These are phyloP conservation scores for Zosterops hypoxanthus DNA, from an alignment of 2,113 vertebrate species.

Conservation along the genomic window DNA sequence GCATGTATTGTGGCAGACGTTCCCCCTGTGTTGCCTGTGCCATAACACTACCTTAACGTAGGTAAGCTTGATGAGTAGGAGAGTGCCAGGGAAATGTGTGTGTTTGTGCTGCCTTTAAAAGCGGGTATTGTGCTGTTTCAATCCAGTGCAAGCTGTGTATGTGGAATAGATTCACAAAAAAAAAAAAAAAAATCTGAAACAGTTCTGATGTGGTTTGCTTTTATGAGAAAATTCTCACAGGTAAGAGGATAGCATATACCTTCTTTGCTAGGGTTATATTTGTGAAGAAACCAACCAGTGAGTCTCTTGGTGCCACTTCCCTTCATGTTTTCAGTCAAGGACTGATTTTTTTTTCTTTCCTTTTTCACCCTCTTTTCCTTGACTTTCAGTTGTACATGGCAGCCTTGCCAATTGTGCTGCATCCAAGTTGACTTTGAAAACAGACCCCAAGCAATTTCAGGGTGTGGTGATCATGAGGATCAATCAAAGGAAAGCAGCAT, in stretches of 20 bases:
- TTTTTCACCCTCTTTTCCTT: not conserved
- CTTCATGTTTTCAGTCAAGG: not conserved
- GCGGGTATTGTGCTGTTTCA: constrained; percentile 6
- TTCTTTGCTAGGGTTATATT: constrained; percentile 20
- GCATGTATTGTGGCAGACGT: constrained; percentile 69
- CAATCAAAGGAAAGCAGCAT: not conserved
- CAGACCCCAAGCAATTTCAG: not conserved
- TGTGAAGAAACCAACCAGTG: not conserved
- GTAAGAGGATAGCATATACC: constrained; percentile 56
- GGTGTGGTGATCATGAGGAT: not conserved
- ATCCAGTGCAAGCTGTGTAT: constrained; percentile 19
- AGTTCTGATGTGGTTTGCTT: not conserved
- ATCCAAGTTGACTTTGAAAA: not conserved
- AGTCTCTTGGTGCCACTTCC: constrained; percentile 12
- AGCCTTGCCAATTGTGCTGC: not conserved
- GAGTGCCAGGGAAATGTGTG: not conserved
- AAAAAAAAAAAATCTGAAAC: not conserved
- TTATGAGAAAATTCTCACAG: constrained; percentile 56
- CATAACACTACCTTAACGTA: constrained; percentile 12
- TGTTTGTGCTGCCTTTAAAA: constrained; percentile 17
- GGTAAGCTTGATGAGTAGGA: not conserved
- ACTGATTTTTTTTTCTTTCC: not conserved
- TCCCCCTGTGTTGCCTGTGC: constrained; percentile 53
- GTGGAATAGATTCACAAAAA: not conserved
- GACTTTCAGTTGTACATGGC: not conserved